Conservation (phyloP, 2,888 invertebrate species). For the Campoplex capitator region DNA sequence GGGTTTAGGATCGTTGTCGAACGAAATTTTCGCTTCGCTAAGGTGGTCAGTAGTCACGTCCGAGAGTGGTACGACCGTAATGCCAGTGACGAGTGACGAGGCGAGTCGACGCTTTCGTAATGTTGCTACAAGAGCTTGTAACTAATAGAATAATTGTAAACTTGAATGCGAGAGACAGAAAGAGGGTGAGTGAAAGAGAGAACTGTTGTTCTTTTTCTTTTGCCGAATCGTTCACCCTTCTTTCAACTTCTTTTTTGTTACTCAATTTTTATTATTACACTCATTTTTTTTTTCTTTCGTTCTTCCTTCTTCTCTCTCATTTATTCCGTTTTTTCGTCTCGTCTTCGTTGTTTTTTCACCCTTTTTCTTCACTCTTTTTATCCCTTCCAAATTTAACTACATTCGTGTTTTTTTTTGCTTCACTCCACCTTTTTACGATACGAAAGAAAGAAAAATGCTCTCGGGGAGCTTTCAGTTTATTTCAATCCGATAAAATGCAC, state of each 20-base stretch:
- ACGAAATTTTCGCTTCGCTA: slow-evolving; percentile 10
- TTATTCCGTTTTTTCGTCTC: not conserved
- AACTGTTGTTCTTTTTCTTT: not conserved
- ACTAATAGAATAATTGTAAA: slow-evolving; percentile 21
- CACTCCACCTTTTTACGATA: slow-evolving; percentile 22
- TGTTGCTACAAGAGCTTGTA: slow-evolving; percentile 25
- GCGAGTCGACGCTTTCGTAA: slow-evolving; percentile 57
- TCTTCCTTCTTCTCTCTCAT: not conserved
- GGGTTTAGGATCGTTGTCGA: not conserved
- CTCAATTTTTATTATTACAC: not conserved
- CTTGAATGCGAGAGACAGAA: slow-evolving; percentile 6
- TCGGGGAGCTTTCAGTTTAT: slow-evolving; percentile 19
- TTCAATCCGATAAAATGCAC: slow-evolving; percentile 54
- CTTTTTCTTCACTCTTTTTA: not conserved
- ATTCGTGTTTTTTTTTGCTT: not conserved
- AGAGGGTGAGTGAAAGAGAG: too few relatives aligned
- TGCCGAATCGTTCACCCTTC: not conserved
- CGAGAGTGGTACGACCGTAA: slow-evolving; percentile 56
- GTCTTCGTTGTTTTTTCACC: not conserved
- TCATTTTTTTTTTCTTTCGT: not conserved
- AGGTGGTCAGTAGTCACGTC: slow-evolving; percentile 59
- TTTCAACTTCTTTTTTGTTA: not conserved
- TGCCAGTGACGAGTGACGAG: slow-evolving; percentile 39
- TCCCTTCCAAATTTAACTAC: not conserved
- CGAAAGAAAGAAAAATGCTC: slow-evolving; percentile 11